A percentile compares a stretch with the other conserved stretches of the same genome.
phyloP scores from a whole-genome alignment of 2,888 invertebrate genomes.

The Parasteatoda lunata region DNA sequence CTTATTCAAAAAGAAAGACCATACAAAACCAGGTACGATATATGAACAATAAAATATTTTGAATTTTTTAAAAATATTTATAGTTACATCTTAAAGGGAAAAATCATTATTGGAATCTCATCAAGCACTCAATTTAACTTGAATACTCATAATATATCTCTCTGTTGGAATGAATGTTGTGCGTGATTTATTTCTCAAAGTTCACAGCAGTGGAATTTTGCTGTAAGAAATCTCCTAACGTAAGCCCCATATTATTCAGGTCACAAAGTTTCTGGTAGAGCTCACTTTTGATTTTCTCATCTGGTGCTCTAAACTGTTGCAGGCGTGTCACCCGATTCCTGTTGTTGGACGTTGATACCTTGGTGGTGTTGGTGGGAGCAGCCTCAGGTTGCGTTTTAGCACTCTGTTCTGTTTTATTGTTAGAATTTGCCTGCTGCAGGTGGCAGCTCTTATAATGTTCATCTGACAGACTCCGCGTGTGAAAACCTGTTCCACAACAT shows the following conservation, averaged over 20 bases:
- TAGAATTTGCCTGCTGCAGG: constrained; percentile 14
- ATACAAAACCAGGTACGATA: too few relatives aligned
- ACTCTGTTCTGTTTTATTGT: constrained; percentile 13
- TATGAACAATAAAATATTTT: too few relatives aligned
- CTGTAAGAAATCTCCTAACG: constrained; percentile 51
- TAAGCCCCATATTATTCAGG: constrained; percentile 55
- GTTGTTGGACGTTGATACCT: constrained; percentile 23
- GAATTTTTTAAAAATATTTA: too few relatives aligned
- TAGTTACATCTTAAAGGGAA: too few relatives aligned
- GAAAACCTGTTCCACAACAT: constrained; percentile 68
- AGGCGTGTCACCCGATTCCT: constrained; percentile 52
- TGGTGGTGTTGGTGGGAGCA: not conserved
- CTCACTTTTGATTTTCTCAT: constrained; percentile 59
- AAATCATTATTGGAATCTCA: constrained; percentile 50
- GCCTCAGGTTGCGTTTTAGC: constrained; percentile 24
- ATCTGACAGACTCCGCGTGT: constrained; percentile 67
- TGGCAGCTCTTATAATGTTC: constrained; percentile 69
- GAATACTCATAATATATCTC: not conserved
- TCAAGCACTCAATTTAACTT: constrained; percentile 48
- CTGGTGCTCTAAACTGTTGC: constrained; percentile 53
- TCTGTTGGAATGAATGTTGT: constrained; percentile 37
- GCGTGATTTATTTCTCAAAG: constrained; percentile 56
- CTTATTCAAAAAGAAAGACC: too few relatives aligned
- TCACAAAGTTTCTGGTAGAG: constrained; percentile 63
- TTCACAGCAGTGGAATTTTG: constrained; percentile 38